phyloP scores from a whole-genome alignment of 2,113 vertebrate genomes.

The human region GRCh38 chr6:16808001-16808500 shows the following conservation, averaged over 20 bases:
- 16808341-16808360: not conserved
- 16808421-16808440: not conserved
- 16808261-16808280: not conserved
- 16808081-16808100: constrained; percentile 48
- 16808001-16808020: not conserved
- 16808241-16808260: not conserved
- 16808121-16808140: constrained; percentile 75
- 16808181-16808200: constrained; percentile 30
- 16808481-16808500: not conserved
- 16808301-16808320: no score
- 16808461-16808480: not conserved
- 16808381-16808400: not conserved
- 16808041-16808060: not conserved
- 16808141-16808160: constrained; percentile 68
- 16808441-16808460: not conserved
- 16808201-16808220: constrained; percentile 23
- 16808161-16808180: constrained; percentile 31
- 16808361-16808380: not conserved
- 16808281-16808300: not conserved
- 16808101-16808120: constrained; percentile 71
- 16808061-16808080: constrained; percentile 36
- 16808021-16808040: not conserved
- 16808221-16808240: not conserved
- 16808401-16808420: not conserved
- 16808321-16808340: not conserved